phyloP scores from a whole-genome alignment of 2,888 invertebrate genomes.

The Melikaiella ostensackeni region DNA sequence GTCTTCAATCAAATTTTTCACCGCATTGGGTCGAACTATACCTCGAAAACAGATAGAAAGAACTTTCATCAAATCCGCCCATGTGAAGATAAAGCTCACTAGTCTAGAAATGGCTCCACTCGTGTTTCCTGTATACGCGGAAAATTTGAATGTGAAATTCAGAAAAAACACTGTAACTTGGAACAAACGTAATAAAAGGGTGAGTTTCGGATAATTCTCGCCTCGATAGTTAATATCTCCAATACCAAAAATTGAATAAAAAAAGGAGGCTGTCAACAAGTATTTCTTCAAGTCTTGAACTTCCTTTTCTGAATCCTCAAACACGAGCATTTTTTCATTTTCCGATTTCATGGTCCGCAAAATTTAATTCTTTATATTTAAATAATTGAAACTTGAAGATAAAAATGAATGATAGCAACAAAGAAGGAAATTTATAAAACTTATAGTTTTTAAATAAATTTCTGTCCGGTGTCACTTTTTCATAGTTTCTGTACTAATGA shows the following conservation, averaged over 20 bases:
- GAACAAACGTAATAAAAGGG: not conserved
- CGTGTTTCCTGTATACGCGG: not conserved
- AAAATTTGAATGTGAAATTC: not conserved
- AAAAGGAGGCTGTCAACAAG: not conserved
- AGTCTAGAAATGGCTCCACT: not conserved
- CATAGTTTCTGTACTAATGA: not conserved
- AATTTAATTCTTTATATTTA: no score
- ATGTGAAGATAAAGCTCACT: not conserved
- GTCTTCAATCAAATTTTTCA: not conserved
- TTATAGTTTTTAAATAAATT: not conserved
- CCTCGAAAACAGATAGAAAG: conserved; percentile 13
- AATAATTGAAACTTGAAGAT: not conserved
- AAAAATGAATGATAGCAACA: not conserved
- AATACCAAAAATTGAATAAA: conserved; percentile 14
- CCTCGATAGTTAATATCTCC: not conserved
- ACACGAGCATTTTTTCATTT: not conserved
- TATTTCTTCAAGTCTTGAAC: not conserved
- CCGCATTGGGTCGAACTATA: not conserved
- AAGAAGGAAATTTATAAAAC: not conserved
- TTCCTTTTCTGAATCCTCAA: not conserved
- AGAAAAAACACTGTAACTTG: not conserved
- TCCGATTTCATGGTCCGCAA: not conserved
- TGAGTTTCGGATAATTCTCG: not conserved
- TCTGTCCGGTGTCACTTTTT: not conserved
- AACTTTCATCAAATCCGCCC: conserved; percentile 8